Percentiles rank a stretch among this genome's conserved stretches.
These are phyloP conservation scores for Dicyrtomina minuta DNA, from an alignment of 2,888 invertebrate genomes.

Conservation along the genomic window DNA sequence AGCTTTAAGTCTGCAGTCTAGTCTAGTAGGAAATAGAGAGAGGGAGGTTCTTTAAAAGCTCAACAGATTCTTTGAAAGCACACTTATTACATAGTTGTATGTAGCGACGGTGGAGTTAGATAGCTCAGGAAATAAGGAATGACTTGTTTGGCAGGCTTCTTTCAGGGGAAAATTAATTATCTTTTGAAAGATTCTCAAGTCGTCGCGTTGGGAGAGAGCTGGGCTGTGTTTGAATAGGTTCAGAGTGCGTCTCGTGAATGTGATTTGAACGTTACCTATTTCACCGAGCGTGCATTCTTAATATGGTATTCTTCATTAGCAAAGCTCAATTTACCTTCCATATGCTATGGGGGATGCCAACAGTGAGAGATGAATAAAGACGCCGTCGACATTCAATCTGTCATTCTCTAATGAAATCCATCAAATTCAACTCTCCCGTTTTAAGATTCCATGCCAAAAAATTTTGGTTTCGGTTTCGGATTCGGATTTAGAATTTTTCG, in stretches of 20 bases:
- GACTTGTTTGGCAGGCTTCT: constrained; percentile 10
- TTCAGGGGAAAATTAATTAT: constrained; percentile 29
- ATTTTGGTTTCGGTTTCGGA: no score
- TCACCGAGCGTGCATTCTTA: not conserved
- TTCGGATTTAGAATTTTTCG: no score
- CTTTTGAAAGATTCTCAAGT: constrained; percentile 18
- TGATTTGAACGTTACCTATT: not conserved
- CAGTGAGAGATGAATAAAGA: no score
- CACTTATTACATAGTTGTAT: no score
- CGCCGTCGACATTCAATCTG: not conserved
- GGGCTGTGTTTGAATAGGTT: constrained; percentile 3
- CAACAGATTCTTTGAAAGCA: no score
- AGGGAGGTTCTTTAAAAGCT: no score
- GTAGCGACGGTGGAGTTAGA: no score
- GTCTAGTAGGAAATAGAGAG: no score
- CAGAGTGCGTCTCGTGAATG: not conserved
- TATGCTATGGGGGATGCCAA: no score
- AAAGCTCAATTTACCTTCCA: no score
- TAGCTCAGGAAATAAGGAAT: constrained; percentile 11
- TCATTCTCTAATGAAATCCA: constrained; percentile 10
- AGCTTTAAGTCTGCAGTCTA: no score
- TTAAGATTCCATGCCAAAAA: no score
- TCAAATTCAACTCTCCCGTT: not conserved
- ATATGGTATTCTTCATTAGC: constrained; percentile 12
- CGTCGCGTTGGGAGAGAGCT: not conserved